These are phyloP conservation scores for Pterobdella sp. DNA, from an alignment of 2,888 invertebrate genomes.

Conservation along the genomic window DNA sequence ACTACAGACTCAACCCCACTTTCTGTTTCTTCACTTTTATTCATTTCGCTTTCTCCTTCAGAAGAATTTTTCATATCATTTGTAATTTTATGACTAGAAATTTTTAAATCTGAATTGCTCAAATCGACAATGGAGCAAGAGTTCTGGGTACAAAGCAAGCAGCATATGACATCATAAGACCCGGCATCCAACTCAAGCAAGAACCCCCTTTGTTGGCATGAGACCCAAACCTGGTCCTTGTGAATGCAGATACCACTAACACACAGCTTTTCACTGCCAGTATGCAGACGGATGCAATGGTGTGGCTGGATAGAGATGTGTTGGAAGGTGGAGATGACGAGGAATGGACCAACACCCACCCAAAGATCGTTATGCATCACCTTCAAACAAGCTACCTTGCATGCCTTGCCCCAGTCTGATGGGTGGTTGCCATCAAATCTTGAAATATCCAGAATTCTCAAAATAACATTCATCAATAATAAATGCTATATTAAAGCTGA, in stretches of 20 bases:
- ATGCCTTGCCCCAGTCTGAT: background rate
- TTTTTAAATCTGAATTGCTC: too few relatives aligned
- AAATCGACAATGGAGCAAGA: background rate
- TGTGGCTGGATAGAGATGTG: background rate
- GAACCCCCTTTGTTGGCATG: background rate
- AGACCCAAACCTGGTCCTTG: background rate
- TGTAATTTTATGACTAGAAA: too few relatives aligned
- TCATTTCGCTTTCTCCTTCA: too few relatives aligned
- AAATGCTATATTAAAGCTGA: too few relatives aligned
- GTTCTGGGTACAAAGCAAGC: background rate
- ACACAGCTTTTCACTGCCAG: background rate
- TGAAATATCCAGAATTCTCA: too few relatives aligned
- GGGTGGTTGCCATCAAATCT: too few relatives aligned
- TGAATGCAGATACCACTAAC: background rate
- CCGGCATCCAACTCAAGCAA: background rate
- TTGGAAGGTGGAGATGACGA: background rate
- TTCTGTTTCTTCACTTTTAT: background rate
- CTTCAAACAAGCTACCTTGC: background rate
- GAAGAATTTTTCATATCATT: too few relatives aligned
- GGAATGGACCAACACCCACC: background rate
- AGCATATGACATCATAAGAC: background rate
- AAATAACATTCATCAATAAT: too few relatives aligned
- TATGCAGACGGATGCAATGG: background rate
- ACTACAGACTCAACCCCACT: background rate
- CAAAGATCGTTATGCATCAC: background rate